phyloP scores from a whole-genome alignment of 2,113 vertebrate genomes.

The Mormoops blainvillei region DNA sequence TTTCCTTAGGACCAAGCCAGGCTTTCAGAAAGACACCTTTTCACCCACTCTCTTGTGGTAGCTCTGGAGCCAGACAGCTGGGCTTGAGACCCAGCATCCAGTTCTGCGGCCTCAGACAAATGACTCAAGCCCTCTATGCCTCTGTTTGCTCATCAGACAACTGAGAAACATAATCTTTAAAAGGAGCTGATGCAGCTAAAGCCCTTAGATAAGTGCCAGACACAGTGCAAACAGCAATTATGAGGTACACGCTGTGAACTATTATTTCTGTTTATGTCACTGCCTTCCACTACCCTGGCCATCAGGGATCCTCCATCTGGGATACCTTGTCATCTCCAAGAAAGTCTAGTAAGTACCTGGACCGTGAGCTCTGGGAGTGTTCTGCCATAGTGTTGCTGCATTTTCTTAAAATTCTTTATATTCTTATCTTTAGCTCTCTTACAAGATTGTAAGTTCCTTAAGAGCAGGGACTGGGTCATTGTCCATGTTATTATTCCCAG shows the following conservation, averaged over 20 bases:
- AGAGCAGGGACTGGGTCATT: background rate
- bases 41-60: background rate
- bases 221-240: background rate
- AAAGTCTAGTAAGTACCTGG: background rate
- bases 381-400: background rate
- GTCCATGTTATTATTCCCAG: background rate
- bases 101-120: background rate
- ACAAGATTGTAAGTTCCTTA: background rate
- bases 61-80: background rate
- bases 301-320: no score
- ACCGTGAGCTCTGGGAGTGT: fast-evolving
- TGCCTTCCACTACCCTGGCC: background rate
- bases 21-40: background rate
- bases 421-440: background rate
- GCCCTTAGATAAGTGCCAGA: background rate
- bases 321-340: background rate
- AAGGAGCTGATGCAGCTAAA: background rate
- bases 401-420: background rate
- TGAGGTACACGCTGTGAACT: background rate
- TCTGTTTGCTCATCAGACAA: background rate
- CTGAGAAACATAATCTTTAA: background rate
- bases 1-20: background rate
- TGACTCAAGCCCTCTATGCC: background rate
- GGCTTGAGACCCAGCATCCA: background rate
- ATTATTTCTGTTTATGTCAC: background rate